phyloP scores from a whole-genome alignment of 2,797 vertebrate genomes.

The Microhierax caerulescens region DNA sequence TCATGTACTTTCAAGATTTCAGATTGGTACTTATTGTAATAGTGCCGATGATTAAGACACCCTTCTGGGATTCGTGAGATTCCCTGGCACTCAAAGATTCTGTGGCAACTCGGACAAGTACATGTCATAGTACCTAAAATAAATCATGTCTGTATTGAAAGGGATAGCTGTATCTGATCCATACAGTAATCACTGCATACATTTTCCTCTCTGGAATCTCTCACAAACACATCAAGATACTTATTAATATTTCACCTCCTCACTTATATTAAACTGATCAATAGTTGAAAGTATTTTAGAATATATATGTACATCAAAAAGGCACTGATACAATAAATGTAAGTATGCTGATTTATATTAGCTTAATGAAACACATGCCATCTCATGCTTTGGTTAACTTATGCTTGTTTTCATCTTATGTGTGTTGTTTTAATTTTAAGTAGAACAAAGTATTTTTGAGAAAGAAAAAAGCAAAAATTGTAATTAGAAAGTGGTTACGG shows the following conservation, averaged over 20 bases:
- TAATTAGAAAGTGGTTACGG: not conserved
- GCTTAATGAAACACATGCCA: not conserved
- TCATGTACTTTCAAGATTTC: not conserved
- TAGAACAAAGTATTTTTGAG: not conserved
- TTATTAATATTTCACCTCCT: not conserved
- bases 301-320: not conserved
- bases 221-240: not conserved
- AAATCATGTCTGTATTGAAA: not conserved
- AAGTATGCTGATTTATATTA: not conserved
- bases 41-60: not conserved
- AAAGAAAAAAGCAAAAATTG: not conserved
- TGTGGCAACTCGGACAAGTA: not conserved
- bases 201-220: not conserved
- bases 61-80: not conserved
- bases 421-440: not conserved
- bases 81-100: not conserved
- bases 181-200: not conserved
- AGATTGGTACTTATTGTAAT: not conserved
- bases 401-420: not conserved
- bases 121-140: not conserved
- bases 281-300: conserved; percentile 13
- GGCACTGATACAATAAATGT: not conserved
- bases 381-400: not conserved
- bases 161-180: not conserved
- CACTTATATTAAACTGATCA: not conserved